Percentiles rank a stretch among this genome's conserved stretches.
phyloP scores from a whole-genome alignment of 2,888 invertebrate species.

The Nomada fabriciana region DNA sequence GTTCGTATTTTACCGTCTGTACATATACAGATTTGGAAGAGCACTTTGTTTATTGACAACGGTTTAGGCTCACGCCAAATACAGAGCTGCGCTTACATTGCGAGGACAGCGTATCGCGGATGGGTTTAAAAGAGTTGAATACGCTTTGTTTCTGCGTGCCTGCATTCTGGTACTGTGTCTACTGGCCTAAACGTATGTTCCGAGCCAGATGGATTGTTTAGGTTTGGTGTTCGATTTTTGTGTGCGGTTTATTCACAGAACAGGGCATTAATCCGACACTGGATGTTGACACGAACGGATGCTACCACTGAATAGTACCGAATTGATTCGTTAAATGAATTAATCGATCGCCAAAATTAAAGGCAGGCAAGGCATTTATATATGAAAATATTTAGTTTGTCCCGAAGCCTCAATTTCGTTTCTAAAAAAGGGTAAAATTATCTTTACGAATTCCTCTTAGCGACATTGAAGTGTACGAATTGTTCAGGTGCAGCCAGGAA shows the following conservation, averaged over 20 bases:
- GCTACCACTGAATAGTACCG: neutral
- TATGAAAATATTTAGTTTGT: neutral
- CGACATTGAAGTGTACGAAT: neutral
- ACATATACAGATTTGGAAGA: too few species aligned
- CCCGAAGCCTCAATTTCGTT: neutral
- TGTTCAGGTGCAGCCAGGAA: neutral
- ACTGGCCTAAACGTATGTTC: constrained; percentile 5
- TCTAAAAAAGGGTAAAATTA: too few species aligned
- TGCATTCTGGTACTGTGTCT: neutral
- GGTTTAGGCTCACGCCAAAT: neutral
- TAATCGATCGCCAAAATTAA: too few species aligned
- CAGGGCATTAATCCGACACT: constrained; percentile 21
- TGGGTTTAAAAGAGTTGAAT: neutral
- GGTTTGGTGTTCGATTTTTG: constrained; percentile 31
- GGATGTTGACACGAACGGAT: neutral
- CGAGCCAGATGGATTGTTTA: constrained; percentile 34
- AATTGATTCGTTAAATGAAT: neutral
- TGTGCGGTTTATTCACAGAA: constrained; percentile 19
- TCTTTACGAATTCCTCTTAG: neutral
- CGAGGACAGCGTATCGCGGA: neutral
- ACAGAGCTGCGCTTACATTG: neutral
- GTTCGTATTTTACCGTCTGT: too few species aligned
- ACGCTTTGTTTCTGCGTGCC: neutral
- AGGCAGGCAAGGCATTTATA: too few species aligned
- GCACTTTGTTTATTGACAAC: too few species aligned